A percentile compares a stretch with the other conserved stretches of the same genome.
phyloP scores from a whole-genome alignment of 1,140 invertebrate genomes.

The Pseudomyrmex gracilis region DNA sequence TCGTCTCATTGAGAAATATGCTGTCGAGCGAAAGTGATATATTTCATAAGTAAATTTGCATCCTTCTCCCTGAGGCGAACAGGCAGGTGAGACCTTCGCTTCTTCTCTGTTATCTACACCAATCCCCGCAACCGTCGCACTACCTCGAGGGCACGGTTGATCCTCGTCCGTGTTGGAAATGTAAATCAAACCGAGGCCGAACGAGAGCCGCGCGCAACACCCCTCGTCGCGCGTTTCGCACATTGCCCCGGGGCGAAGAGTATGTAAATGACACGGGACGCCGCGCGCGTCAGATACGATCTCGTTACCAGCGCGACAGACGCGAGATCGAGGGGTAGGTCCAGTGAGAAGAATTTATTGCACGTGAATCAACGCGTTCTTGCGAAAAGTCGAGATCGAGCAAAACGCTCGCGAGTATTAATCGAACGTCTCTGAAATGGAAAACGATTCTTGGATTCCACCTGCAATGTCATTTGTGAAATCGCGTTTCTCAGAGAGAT shows the following conservation, averaged over 20 bases:
- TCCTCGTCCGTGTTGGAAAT: slow-evolving; percentile 61
- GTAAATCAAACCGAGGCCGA: slow-evolving; percentile 67
- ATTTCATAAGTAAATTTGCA: slow-evolving; percentile 45
- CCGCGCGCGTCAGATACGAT: slow-evolving; percentile 75
- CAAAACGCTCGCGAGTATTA: slow-evolving; percentile 4
- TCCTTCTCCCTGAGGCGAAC: not conserved
- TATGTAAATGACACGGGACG: slow-evolving; percentile 83
- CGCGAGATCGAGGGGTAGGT: not conserved
- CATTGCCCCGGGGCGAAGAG: slow-evolving; percentile 76
- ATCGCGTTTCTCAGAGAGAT: not conserved
- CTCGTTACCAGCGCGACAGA: slow-evolving; percentile 75
- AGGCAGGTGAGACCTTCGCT: slow-evolving; percentile 42
- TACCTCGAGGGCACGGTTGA: slow-evolving; percentile 39
- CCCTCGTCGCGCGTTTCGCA: slow-evolving; percentile 6
- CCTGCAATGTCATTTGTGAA: not conserved
- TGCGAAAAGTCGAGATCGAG: slow-evolving; percentile 5
- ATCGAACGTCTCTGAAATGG: not conserved
- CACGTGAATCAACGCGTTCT: slow-evolving; percentile 49
- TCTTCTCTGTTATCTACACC: slow-evolving; percentile 9
- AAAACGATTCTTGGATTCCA: not conserved
- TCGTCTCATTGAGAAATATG: slow-evolving; percentile 2
- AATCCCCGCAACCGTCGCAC: slow-evolving; percentile 17
- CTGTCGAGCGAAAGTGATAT: slow-evolving; percentile 30
- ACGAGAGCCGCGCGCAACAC: slow-evolving; percentile 45
- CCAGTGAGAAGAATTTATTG: slow-evolving; percentile 67